Evolutionary conservation across 2,113 vertebrate species (phyloP), one percentile per base, ranked within the genome.

Genomic region (Phrynosoma blainvillii): DNA sequence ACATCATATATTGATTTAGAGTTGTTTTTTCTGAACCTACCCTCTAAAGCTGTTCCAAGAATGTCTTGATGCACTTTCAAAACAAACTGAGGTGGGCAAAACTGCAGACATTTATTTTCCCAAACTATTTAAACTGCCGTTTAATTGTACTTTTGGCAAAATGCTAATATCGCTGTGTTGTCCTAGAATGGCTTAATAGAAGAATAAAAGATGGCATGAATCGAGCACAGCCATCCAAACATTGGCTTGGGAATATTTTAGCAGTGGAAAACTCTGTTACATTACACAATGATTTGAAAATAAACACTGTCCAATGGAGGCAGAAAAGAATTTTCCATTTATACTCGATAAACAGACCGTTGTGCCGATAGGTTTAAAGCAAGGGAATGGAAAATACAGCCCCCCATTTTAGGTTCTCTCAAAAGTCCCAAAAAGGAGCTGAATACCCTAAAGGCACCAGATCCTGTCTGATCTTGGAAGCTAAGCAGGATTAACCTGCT

Each of bases 101-200:
- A 62, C 8, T 47, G 14, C 27, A 7, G 32, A 7, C 14, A 30
- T 71, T 54, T 79, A 54, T 84, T 84, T 76, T 42, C 71, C 32
- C 32, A 20, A 10, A 42, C 73, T 65, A 20, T 40, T 56, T 71
- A 70, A 80, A 56, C 40, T 87, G 25, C 62, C 40, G 77, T 65
- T 71, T 87, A 80, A 80, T 87, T 71, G 77, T 42, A 70, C 65
- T 21, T 71, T 87, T 59, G 66, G 77, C 66, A 80, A 56, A 59
- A 52, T 52, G 47, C 10, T 47, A 59, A 0, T 65, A 77, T 8
- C 27, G 30, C 32, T 12, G 47, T 23, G 47, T 56, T 80, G n/a
- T 21, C 78, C 70, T 42, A 71, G 68, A 36, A 70, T 36, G 47
- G 23, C 52, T 32, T 71, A 65, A 54, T 20, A 54, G 65, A 52